These are phyloP conservation scores for Dendrolimus pini DNA, from an alignment of 2,888 invertebrate species.

Conservation along the genomic window DNA sequence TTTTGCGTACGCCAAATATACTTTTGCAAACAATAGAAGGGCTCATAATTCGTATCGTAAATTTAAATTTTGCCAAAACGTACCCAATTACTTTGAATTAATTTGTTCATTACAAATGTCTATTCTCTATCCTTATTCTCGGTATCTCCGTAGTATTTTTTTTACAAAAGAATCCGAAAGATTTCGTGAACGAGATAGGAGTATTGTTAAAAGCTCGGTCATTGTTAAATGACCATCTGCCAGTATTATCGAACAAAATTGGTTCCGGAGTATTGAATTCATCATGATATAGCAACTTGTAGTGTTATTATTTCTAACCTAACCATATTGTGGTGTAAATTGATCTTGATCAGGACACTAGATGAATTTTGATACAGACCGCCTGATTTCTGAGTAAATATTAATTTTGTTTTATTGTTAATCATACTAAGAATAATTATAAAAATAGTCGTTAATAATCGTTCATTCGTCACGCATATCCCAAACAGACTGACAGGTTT, in stretches of 20 bases:
- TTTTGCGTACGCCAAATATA: slow-evolving; percentile 43
- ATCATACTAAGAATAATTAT: too few relatives aligned
- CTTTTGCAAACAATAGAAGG: slow-evolving; percentile 36
- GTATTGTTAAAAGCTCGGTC: slow-evolving; percentile 34
- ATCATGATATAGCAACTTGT: slow-evolving; percentile 27
- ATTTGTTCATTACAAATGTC: slow-evolving; percentile 8
- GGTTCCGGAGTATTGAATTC: slow-evolving; percentile 26
- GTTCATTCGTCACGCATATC: too few relatives aligned
- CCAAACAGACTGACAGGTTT: too few relatives aligned
- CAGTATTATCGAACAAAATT: slow-evolving; percentile 35
- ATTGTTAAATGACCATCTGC: slow-evolving; percentile 50
- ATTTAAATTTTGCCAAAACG: slow-evolving; percentile 12
- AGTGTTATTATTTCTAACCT: slow-evolving; percentile 26
- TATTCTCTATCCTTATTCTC: slow-evolving; percentile 2
- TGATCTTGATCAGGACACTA: not conserved
- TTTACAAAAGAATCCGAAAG: slow-evolving; percentile 13
- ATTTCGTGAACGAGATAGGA: slow-evolving; percentile 7
- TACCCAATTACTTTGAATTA: not conserved
- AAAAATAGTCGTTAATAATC: too few relatives aligned
- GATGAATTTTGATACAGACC: too few relatives aligned
- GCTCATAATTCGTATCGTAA: slow-evolving; percentile 16
- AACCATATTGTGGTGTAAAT: not conserved
- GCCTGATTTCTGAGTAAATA: too few relatives aligned
- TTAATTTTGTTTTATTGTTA: too few relatives aligned
- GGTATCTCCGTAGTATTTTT: slow-evolving; percentile 4